Conservation (phyloP, 2,888 invertebrate genomes). For the Glaucopsyche alexis region DNA sequence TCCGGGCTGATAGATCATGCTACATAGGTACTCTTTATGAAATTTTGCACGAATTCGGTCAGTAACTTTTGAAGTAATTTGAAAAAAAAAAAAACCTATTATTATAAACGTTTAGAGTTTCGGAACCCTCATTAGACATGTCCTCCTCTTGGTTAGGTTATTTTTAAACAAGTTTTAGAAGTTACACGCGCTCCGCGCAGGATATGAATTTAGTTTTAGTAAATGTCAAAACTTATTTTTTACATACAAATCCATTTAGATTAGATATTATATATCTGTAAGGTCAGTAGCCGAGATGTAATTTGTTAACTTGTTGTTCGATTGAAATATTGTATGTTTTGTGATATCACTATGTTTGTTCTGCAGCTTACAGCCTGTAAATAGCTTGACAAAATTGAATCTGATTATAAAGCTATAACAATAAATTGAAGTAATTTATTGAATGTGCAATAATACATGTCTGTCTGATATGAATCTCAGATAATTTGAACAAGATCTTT, state of each 20-base stretch:
- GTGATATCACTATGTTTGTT: not conserved
- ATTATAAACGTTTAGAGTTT: too few relatives aligned
- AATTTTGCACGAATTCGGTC: too few relatives aligned
- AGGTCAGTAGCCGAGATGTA: not conserved
- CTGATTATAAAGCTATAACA: conserved; percentile 4
- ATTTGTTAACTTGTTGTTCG: not conserved
- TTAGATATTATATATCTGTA: not conserved
- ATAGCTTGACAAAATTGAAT: not conserved
- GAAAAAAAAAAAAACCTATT: too few relatives aligned
- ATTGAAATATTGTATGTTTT: not conserved
- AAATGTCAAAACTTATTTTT: not conserved
- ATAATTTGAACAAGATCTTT: not conserved
- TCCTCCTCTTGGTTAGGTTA: too few relatives aligned
- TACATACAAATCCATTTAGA: not conserved
- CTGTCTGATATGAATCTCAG: not conserved
- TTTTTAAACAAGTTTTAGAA: not conserved
- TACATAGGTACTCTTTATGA: too few relatives aligned
- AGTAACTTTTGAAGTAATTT: too few relatives aligned
- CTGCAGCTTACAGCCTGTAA: not conserved
- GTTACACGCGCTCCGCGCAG: too few relatives aligned
- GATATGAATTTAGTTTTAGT: not conserved
- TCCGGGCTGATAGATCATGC: too few relatives aligned
- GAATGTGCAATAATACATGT: not conserved
- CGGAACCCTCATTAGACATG: too few relatives aligned
- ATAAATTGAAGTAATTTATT: conserved; percentile 16